These are phyloP conservation scores for Lepidocolaptes lacrymiger DNA, from an alignment of 2,797 vertebrate species.

Conservation along the genomic window DNA sequence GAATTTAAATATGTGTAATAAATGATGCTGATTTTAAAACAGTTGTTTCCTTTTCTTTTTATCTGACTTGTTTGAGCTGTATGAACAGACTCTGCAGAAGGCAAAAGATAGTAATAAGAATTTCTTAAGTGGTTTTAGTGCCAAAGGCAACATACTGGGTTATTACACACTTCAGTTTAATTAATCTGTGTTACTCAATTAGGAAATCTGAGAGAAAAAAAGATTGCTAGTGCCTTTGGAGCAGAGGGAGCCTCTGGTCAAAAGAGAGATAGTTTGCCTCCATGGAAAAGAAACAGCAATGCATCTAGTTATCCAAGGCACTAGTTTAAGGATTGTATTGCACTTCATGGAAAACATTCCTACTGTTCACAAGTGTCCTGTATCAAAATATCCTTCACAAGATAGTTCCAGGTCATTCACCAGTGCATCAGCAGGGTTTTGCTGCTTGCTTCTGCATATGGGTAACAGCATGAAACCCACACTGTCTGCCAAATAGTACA, in stretches of 20 bases:
- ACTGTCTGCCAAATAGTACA: slow-evolving; percentile 1
- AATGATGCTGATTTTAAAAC: background rate
- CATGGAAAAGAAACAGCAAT: background rate
- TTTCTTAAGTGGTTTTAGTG: background rate
- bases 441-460: background rate
- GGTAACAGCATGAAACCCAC: background rate
- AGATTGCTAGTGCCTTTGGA: background rate
- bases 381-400: slow-evolving; percentile 17
- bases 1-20: background rate
- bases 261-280: background rate
- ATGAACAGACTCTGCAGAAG: background rate
- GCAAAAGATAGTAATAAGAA: background rate
- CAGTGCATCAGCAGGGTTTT: background rate
- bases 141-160: background rate
- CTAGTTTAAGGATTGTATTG: background rate
- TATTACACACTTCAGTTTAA: background rate
- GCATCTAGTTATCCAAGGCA: background rate
- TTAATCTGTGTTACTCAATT: background rate
- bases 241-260: background rate
- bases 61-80: background rate
- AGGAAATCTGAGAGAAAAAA: background rate
- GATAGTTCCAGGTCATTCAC: slow-evolving; percentile 28
- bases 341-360: background rate
- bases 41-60: background rate
- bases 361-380: background rate